A percentile compares a stretch with the other conserved stretches of the same genome.
Conservation (phyloP, 2,888 invertebrate genomes). For the Ichneumoninae sp. region DNA sequence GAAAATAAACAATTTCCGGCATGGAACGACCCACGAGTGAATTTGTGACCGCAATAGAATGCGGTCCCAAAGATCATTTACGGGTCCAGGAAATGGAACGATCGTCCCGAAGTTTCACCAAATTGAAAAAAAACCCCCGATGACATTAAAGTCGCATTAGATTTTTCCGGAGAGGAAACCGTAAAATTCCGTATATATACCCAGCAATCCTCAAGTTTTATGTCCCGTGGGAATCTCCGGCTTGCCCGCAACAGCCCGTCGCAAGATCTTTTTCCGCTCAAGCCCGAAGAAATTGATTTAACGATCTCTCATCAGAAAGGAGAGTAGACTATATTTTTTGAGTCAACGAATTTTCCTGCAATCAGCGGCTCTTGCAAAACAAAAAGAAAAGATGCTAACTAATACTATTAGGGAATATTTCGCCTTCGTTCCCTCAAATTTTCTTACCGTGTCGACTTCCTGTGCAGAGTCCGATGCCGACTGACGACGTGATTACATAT, state of each 20-base stretch:
- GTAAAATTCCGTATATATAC: conserved; percentile 29
- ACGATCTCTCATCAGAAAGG: conserved; percentile 33
- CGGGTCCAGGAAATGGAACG: background rate
- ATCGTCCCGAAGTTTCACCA: conserved; percentile 16
- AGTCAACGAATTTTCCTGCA: conserved; percentile 25
- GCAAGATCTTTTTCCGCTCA: background rate
- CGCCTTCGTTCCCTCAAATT: background rate
- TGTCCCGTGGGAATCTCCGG: conserved; percentile 49
- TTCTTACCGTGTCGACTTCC: conserved; percentile 13
- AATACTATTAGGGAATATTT: background rate
- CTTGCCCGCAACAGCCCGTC: background rate
- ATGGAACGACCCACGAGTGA: background rate
- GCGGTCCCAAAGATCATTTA: conserved; percentile 16
- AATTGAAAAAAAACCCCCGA: conserved; percentile 68
- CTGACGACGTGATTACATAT: conserved; percentile 34
- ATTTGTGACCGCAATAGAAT: background rate
- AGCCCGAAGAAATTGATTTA: conserved; percentile 32
- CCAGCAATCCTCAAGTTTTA: conserved; percentile 1
- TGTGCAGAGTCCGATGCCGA: conserved; percentile 4
- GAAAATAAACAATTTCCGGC: background rate
- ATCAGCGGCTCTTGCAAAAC: conserved; percentile 15
- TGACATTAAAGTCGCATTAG: conserved; percentile 78
- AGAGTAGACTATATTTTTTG: conserved; percentile 26
- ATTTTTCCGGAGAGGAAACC: conserved; percentile 54
- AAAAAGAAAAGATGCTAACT: conserved; percentile 2